phyloP scores from a whole-genome alignment of 2,888 invertebrate species.

The Linnaemya vulpina region DNA sequence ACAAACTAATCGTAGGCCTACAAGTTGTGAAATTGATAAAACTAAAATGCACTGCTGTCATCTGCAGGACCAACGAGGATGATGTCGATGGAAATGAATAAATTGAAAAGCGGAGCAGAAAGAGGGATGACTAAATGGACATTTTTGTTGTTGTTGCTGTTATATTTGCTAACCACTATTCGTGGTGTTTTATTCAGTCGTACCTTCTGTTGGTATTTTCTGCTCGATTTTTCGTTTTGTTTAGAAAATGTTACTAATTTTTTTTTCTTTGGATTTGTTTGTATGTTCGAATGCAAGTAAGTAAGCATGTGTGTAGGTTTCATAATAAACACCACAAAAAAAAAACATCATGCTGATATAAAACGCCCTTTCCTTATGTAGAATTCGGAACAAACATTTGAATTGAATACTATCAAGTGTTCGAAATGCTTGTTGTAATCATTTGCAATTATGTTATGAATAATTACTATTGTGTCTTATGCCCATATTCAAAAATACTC shows the following conservation, averaged over 20 bases:
- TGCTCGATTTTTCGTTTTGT: background rate
- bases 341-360: constrained; percentile 28
- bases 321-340: constrained; percentile 34
- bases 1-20: constrained; percentile 30
- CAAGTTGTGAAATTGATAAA: background rate
- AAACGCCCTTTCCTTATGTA: constrained; percentile 70
- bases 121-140: constrained; percentile 32
- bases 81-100: constrained; percentile 35
- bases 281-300: background rate
- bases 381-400: constrained; percentile 41
- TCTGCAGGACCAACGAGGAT: constrained; percentile 32
- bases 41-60: background rate
- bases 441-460: constrained; percentile 82
- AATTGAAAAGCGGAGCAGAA: constrained; percentile 34
- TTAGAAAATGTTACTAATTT: constrained; percentile 54
- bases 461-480: constrained; percentile 82
- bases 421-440: constrained; percentile 71
- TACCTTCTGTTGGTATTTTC: constrained; percentile 64
- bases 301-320: constrained; percentile 19
- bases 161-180: constrained; percentile 46
- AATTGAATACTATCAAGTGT: constrained; percentile 60
- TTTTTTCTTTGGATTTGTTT: constrained; percentile 28
- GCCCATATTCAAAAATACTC: constrained; percentile 67
- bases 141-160: constrained; percentile 52
- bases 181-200: constrained; percentile 35